Conservation (phyloP, 1,140 invertebrate genomes). For the Acromyrmex echinatior region DNA sequence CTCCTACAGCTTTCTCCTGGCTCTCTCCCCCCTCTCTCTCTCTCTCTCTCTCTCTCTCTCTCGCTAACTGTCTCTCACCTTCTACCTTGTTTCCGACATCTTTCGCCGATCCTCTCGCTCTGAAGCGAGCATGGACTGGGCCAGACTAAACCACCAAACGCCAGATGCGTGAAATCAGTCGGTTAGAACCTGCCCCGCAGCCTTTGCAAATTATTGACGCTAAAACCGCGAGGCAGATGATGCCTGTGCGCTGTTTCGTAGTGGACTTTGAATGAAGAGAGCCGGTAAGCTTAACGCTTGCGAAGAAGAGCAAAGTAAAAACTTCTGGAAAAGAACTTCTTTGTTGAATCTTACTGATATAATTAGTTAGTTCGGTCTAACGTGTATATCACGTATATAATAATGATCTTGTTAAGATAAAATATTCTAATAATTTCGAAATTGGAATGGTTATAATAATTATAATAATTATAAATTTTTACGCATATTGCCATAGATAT, state of each 20-base stretch:
- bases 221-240: slow-evolving; percentile 79
- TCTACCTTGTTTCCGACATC: slow-evolving; percentile 64
- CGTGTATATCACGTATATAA: not conserved
- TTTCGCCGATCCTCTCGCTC: slow-evolving; percentile 61
- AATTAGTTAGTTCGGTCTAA: slow-evolving; percentile 33
- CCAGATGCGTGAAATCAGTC: slow-evolving; percentile 86
- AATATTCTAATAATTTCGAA: not conserved
- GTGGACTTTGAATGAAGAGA: slow-evolving; percentile 38
- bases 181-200: slow-evolving; percentile 80
- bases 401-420: not conserved
- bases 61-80: slow-evolving; percentile 56
- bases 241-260: slow-evolving; percentile 62
- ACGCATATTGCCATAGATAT: not conserved
- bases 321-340: not conserved
- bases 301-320: slow-evolving; percentile 16
- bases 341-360: not conserved
- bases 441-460: not conserved
- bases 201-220: slow-evolving; percentile 82
- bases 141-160: slow-evolving; percentile 84
- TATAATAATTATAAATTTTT: not conserved
- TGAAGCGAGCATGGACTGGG: slow-evolving; percentile 63
- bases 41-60: slow-evolving; percentile 49
- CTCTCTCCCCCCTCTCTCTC: slow-evolving; percentile 41
- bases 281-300: slow-evolving; percentile 11
- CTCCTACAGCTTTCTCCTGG: slow-evolving; percentile 38